A percentile compares a stretch with the other conserved stretches of the same genome.
Evolutionary conservation across 2,888 invertebrate genomes (phyloP).

Genomic region (Drosophila mulleri): DNA sequence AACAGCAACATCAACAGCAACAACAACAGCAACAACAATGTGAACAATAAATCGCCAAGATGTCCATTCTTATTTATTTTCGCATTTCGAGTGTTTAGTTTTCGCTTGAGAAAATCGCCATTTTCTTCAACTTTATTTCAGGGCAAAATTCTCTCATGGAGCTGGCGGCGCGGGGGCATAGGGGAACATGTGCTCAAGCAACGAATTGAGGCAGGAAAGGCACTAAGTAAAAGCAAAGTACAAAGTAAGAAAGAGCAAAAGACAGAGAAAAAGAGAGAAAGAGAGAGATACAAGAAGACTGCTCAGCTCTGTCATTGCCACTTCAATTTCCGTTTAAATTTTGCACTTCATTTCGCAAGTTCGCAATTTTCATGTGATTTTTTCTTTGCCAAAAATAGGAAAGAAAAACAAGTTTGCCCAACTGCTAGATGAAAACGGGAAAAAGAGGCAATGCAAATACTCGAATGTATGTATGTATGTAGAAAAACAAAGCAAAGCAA

Average conservation of each 20-base stretch:
- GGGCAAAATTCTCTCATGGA: slow-evolving; percentile 41
- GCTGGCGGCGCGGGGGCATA: slow-evolving; percentile 36
- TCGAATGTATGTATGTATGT: slow-evolving; percentile 30
- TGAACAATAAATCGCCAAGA: slow-evolving; percentile 77
- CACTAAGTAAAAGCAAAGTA: slow-evolving; percentile 51
- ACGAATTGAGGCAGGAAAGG: slow-evolving; percentile 43
- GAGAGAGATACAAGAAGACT: slow-evolving; percentile 13
- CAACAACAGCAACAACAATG: slow-evolving; percentile 34
- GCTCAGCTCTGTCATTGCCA: slow-evolving; percentile 78
- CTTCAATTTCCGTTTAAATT: slow-evolving; percentile 83
- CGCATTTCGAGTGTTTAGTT: slow-evolving; percentile 80
- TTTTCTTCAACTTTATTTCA: slow-evolving; percentile 73
- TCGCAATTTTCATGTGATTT: slow-evolving; percentile 76
- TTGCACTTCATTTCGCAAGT: slow-evolving; percentile 83
- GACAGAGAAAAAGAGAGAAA: slow-evolving; percentile 9
- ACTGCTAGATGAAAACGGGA: slow-evolving; percentile 48
- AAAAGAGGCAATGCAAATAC: slow-evolving; percentile 71
- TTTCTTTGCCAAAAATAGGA: slow-evolving; percentile 23
- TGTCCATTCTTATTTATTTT: slow-evolving; percentile 80
- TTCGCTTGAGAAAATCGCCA: slow-evolving; percentile 80
- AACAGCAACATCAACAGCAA: slow-evolving; percentile 16
- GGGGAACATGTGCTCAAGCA: slow-evolving; percentile 53
- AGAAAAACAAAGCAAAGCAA: slow-evolving; percentile 34
- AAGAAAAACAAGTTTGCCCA: slow-evolving; percentile 44
- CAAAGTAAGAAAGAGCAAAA: slow-evolving; percentile 18